Percentiles rank a stretch among this genome's conserved stretches.
Evolutionary conservation across 1,140 invertebrate species (phyloP).

Genomic region (Pogonus chalceus): DNA sequence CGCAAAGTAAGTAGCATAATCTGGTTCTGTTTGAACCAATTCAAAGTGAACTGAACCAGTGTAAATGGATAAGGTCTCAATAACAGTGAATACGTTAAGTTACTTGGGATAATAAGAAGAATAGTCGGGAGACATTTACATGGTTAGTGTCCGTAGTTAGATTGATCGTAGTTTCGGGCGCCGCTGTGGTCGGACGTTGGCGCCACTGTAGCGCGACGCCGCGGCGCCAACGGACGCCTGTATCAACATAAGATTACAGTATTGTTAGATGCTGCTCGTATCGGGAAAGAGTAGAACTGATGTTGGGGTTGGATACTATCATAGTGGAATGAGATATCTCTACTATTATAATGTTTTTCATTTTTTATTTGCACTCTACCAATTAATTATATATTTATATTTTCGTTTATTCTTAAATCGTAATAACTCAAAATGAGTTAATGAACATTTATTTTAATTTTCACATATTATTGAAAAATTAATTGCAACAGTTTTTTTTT

Average conservation of each 20-base stretch:
- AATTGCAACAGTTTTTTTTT: too few species aligned
- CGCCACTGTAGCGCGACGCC: conserved; percentile 18
- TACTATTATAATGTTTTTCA: not conserved
- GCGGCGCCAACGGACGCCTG: conserved; percentile 12
- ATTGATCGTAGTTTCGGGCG: conserved; percentile 22
- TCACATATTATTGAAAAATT: too few species aligned
- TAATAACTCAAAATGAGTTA: too few species aligned
- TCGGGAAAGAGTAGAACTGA: not conserved
- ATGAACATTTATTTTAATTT: too few species aligned
- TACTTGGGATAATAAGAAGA: conserved; percentile 1
- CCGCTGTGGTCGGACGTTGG: conserved; percentile 18
- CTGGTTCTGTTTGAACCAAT: too few species aligned
- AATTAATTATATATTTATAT: too few species aligned
- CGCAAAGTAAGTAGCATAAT: too few species aligned
- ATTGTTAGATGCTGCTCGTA: not conserved
- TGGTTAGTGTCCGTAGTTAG: conserved; percentile 13
- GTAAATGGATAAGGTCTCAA: too few species aligned
- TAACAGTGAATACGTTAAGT: too few species aligned
- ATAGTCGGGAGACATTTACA: conserved; percentile 9
- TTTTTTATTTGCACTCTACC: too few species aligned
- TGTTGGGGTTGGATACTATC: not conserved
- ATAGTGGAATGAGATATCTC: not conserved
- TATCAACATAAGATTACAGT: conserved; percentile 11
- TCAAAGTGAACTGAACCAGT: too few species aligned
- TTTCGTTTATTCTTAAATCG: too few species aligned